These are phyloP conservation scores for Pararge aegeria DNA, from an alignment of 1,140 invertebrate genomes.

Conservation along the genomic window DNA sequence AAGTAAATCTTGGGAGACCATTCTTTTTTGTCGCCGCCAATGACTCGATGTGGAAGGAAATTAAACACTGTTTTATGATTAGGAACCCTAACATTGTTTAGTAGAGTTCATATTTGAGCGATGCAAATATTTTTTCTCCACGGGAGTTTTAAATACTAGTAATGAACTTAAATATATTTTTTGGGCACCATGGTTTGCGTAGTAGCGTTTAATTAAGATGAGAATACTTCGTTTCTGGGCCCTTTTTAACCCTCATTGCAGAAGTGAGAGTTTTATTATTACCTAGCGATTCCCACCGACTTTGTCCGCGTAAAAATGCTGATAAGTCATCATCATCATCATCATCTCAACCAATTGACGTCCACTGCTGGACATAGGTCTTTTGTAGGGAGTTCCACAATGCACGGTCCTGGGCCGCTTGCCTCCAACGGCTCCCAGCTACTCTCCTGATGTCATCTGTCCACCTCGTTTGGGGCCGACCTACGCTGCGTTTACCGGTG, in stretches of 20 bases:
- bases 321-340: too few species aligned
- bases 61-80: conserved; percentile 1
- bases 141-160: conserved; percentile 22
- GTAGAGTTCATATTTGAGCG: conserved; percentile 17
- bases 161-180: conserved; percentile 29
- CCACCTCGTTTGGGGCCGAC: too few species aligned
- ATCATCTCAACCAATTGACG: too few species aligned
- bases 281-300: too few species aligned
- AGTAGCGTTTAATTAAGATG: conserved; percentile 24
- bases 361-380: too few species aligned
- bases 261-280: too few species aligned
- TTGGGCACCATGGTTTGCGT: conserved; percentile 14
- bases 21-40: conserved; percentile 31
- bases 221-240: not conserved
- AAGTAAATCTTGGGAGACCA: conserved; percentile 32
- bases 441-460: too few species aligned
- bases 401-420: too few species aligned
- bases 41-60: conserved; percentile 22
- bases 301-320: too few species aligned
- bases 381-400: too few species aligned
- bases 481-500: too few species aligned
- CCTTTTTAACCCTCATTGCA: not conserved
- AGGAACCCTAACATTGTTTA: not conserved
- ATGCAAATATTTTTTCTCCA: not conserved
- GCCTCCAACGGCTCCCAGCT: too few species aligned